Percentiles rank a stretch among this genome's conserved stretches.
Evolutionary conservation across 37 sponge, comb jelly and placozoan species (phyloP).

Genomic region (Ianthella basta): DNA sequence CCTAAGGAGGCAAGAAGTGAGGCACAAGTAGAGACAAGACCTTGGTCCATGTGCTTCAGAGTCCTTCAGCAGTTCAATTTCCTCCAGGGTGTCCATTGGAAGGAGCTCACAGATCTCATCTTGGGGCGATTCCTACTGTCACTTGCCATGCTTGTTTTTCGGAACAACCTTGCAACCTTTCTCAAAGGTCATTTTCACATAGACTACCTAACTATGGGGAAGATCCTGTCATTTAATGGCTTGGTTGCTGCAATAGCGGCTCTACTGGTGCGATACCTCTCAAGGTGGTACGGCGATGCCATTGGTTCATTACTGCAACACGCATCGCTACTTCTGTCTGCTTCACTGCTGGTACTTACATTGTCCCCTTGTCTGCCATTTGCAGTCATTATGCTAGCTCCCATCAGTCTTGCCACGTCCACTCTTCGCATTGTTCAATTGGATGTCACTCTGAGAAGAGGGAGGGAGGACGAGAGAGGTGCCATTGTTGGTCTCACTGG

Average conservation of each 20-base stretch:
- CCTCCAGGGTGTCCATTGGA: slow-evolving; percentile 46
- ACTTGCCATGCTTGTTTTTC: slow-evolving; percentile 62
- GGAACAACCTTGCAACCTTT: slow-evolving; percentile 66
- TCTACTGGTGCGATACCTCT: slow-evolving; percentile 42
- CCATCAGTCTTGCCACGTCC: slow-evolving; percentile 63
- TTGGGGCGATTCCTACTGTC: slow-evolving; percentile 44
- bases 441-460: slow-evolving; percentile 43
- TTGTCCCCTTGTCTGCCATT: slow-evolving; percentile 39
- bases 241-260: slow-evolving; percentile 42
- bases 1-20: too few relatives aligned
- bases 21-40: too few relatives aligned
- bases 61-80: slow-evolving; percentile 28
- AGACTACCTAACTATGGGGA: slow-evolving; percentile 49
- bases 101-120: slow-evolving; percentile 45
- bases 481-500: slow-evolving; percentile 69
- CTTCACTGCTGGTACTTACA: slow-evolving; percentile 32
- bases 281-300: slow-evolving; percentile 47
- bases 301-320: slow-evolving; percentile 41
- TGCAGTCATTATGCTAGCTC: slow-evolving; percentile 41
- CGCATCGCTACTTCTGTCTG: slow-evolving; percentile 35
- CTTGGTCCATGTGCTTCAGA: too few relatives aligned
- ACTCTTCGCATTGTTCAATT: slow-evolving; percentile 56
- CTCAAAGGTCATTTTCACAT: slow-evolving; percentile 47
- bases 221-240: slow-evolving; percentile 69
- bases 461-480: slow-evolving; percentile 61